These are phyloP conservation scores for Malurus elegans DNA, from an alignment of 2,113 vertebrate genomes.

Conservation along the genomic window DNA sequence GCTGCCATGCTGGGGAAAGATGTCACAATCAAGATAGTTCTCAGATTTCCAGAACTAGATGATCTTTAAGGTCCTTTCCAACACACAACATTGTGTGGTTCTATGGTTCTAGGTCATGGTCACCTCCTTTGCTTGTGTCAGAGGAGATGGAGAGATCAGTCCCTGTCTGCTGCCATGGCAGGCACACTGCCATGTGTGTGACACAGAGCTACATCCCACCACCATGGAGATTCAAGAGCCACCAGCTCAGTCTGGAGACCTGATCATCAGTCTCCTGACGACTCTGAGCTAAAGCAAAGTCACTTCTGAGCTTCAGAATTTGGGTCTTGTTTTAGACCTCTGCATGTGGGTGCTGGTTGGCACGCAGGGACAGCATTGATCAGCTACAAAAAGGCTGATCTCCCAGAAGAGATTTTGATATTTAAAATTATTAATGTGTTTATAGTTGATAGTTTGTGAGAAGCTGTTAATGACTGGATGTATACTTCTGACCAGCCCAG, in stretches of 20 bases:
- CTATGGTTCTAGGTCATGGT: background rate
- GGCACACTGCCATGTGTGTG: fast-evolving
- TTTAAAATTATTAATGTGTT: background rate
- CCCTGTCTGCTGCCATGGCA: background rate
- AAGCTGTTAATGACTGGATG: background rate
- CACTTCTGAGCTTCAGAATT: background rate
- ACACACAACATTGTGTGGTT: background rate
- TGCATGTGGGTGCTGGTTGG: background rate
- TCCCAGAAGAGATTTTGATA: background rate
- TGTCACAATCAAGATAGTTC: background rate
- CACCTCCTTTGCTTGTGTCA: fast-evolving
- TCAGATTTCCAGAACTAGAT: background rate
- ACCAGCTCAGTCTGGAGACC: background rate
- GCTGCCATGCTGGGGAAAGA: background rate
- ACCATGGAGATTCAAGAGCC: background rate
- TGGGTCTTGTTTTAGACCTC: background rate
- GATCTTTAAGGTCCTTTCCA: background rate
- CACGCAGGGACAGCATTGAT: background rate
- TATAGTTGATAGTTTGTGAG: background rate
- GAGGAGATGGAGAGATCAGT: background rate
- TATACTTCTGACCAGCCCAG: background rate
- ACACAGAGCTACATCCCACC: background rate
- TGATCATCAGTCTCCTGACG: background rate
- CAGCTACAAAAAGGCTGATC: background rate
- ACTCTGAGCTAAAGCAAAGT: background rate